Base-by-base conservation (phyloP, 2,888 invertebrate species). In the Tetheella fluctuosa region DNA sequence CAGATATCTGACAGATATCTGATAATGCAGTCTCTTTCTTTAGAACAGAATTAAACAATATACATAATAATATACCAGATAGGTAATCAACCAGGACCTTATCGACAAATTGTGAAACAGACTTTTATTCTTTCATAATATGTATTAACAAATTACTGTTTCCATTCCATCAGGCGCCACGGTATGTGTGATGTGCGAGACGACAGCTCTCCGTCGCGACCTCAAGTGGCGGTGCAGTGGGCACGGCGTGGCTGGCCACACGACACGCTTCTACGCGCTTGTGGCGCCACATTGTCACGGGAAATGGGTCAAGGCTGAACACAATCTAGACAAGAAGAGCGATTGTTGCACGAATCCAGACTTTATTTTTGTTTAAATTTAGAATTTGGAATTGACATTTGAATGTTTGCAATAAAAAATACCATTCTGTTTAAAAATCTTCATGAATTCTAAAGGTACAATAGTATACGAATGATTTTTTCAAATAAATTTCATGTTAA, bases 221-320 rank as follows among this genome's bases (percentile, higher is more conserved):
- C 87, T 96, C 30, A 95, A 96, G 64, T 96, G 96, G 95, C 94
- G 97, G 56, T 98, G 98, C 91, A 95, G 96, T 66, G 98, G 98
- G 0, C 97, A 98, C 84, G 98, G 98, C 0, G 96, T 96, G 2
- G 93, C 95, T 34, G 95, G 95, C 0, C 94, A 96, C 62, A 94
- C 95, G 65, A 97, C 97, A 13, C 94, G 97, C 61, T 98, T 97
- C 96, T 96, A 96, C 74, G 97, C 97, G 39, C 94, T 98, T 37
- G 95, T 97, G 55, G 96, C 96, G n/a, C 96, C 96, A 0, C 96
- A 97, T 77, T 98, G 98, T 86, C 97, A 97, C 79, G 98, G 98
- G 48, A 97, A 97, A 83, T 98, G 98, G 98, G 89, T 96, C 55
- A 95, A 97, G 56, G 81, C 93, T 0, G 86, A 80, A 2, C 76